These are phyloP conservation scores for Diadema setosum DNA, from an alignment of 35 echinoderm and acorn worm genomes.

Conservation along the genomic window DNA sequence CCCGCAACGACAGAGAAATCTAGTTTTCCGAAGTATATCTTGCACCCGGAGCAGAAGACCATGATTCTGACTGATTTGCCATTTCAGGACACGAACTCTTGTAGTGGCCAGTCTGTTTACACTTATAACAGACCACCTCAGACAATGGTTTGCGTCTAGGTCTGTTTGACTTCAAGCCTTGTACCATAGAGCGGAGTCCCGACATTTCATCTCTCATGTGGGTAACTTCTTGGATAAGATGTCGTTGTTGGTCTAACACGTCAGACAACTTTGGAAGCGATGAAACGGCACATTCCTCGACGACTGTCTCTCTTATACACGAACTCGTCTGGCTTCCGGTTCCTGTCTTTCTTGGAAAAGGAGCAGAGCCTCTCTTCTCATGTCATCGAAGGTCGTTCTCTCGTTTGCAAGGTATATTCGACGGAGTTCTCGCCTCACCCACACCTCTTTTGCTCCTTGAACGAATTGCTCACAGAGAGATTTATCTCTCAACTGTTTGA, in stretches of 20 bases:
- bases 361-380: constrained; percentile 14
- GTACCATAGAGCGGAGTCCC: not conserved
- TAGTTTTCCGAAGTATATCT: not conserved
- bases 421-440: constrained; percentile 21
- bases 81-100: not conserved
- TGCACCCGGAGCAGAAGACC: not conserved
- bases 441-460: not conserved
- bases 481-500: constrained; percentile 2
- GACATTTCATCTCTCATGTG: too few species aligned
- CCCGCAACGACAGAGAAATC: constrained; percentile 21
- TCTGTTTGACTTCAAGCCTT: not conserved
- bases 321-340: not conserved
- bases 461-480: constrained; percentile 15
- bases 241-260: too few species aligned
- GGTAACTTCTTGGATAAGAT: too few species aligned
- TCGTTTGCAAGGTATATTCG: constrained; percentile 11
- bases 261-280: too few species aligned
- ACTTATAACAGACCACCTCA: not conserved
- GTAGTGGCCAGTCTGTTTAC: not conserved
- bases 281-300: too few species aligned
- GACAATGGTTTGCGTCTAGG: not conserved
- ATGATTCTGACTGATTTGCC: too few species aligned
- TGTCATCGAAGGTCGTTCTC: not conserved
- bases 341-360: not conserved
- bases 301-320: too few species aligned